Base-by-base conservation (phyloP, 2,113 vertebrate genomes). In the Blennius ocellaris region DNA sequence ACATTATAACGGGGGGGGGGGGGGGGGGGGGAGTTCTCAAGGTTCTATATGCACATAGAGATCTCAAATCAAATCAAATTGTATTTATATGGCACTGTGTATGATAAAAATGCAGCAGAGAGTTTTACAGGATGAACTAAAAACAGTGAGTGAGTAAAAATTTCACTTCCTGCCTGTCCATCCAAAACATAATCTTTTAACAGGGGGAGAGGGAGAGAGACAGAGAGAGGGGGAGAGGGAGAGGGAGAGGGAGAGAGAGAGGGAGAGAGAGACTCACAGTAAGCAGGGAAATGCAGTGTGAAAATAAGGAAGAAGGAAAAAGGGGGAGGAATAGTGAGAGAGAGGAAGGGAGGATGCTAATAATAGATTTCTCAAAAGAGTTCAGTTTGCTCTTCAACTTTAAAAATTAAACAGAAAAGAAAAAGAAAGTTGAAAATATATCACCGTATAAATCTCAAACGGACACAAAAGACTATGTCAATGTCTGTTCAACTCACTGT, bases 131-230 rank as follows among this genome's bases (percentile, higher is more conserved):
- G 21, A 4, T 30, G 21, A 30, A 30, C 2, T 30, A 30, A 30
- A 30, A 30, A 30, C 21, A 30, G 21, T 30, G 21, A 30, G 21
- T 30, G 21, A 30, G 4, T 30, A 30, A 30, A 30, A 4, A 30
- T 30, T 12, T 47, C 30, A 85, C 80, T 87, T 90, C 84, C 88
- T 75, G 82, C 57, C 80, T 68, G 72, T 68, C 66, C 69, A 43
- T 4, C 41, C 14, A 30, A 76, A 69, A 38, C 59, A 11, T 21
- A 49, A 11, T 65, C 72, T 12, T 69, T 55, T 0, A 48, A 10
- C 10, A 59, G 54, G 73, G 51, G 21, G 30, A 60, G 48, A 48
- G 52, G 61, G 21, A 30, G 21, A 30, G 2, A 15, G 53, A 38
- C 45, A 36, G 12, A 0, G 1, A 73, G 50, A 70, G 48, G 62